Percentiles rank a stretch among this genome's conserved stretches.
phyloP scores from a whole-genome alignment of 37 sponge, comb jelly and placozoan species.

The Chondrosia reniformis region DNA sequence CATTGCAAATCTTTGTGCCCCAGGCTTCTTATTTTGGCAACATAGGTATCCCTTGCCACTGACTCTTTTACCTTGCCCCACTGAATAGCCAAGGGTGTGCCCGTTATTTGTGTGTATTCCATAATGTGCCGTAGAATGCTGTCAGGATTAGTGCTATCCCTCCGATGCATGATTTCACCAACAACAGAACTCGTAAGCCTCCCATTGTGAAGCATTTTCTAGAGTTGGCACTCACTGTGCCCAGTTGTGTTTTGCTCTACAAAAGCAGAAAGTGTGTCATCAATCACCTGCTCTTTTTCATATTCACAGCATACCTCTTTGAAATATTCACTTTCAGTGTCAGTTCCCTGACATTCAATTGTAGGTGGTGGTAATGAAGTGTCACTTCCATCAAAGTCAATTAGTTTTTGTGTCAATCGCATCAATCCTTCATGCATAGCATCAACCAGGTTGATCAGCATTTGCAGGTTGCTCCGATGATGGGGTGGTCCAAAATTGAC shows the following conservation, averaged over 20 bases:
- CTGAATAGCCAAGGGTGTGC: slow-evolving; percentile 1
- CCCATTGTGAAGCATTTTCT: slow-evolving; percentile 4
- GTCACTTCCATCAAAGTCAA: not conserved
- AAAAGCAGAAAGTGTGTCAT: not conserved
- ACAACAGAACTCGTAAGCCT: not conserved
- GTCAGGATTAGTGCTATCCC: not conserved
- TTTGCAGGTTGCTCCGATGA: slow-evolving; percentile 4
- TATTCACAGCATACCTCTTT: not conserved
- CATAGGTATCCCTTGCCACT: not conserved
- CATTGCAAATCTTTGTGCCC: not conserved
- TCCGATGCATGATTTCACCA: not conserved
- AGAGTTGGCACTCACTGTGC: not conserved
- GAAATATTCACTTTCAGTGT: not conserved
- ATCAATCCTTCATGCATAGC: not conserved
- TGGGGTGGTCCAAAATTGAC: not conserved
- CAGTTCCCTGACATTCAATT: not conserved
- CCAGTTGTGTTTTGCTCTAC: not conserved
- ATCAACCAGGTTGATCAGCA: not conserved
- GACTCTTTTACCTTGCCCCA: not conserved
- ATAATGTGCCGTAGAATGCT: not conserved
- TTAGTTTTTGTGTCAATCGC: not conserved
- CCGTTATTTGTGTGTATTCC: not conserved
- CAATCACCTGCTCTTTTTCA: not conserved
- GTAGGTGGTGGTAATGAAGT: slow-evolving; percentile 1
- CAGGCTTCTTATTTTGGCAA: not conserved